A percentile compares a stretch with the other conserved stretches of the same genome.
Conservation (phyloP, 2,888 invertebrate genomes). For the Eutolmus rufibarbis region DNA sequence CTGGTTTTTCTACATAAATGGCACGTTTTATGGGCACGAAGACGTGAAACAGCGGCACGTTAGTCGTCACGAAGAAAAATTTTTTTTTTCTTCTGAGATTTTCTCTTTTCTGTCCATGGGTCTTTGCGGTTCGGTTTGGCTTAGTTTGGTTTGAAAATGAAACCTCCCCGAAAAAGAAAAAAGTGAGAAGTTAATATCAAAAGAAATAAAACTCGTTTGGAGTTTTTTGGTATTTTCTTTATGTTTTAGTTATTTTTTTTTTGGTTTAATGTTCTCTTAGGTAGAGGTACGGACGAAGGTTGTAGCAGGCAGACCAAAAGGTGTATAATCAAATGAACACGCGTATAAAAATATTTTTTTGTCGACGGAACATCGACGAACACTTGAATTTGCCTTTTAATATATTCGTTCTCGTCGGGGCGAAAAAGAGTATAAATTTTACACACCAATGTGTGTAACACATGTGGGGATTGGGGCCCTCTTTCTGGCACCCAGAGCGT, state of each 20-base stretch:
- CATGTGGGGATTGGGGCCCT: slow-evolving; percentile 6
- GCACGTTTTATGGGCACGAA: not conserved
- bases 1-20: not conserved
- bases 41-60: not conserved
- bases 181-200: not conserved
- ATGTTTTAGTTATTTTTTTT: not conserved
- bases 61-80: not conserved
- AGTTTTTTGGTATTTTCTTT: not conserved
- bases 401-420: not conserved
- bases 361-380: not conserved
- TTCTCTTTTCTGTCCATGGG: not conserved
- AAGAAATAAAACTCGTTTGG: slow-evolving; percentile 10
- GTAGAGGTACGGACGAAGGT: not conserved
- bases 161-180: not conserved
- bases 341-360: not conserved
- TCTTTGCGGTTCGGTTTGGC: not conserved
- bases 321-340: slow-evolving; percentile 5
- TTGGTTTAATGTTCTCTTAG: not conserved
- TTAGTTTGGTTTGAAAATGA: not conserved
- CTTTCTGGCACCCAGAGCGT: too few relatives aligned
- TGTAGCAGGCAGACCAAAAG: not conserved
- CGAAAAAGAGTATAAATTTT: not conserved
- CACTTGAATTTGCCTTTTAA: not conserved
- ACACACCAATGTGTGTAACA: slow-evolving; percentile 15
- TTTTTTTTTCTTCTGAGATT: not conserved